Evolutionary conservation across 2,797 vertebrate genomes (phyloP).

Genomic region (Melanotaenia maccullochi): DNA sequence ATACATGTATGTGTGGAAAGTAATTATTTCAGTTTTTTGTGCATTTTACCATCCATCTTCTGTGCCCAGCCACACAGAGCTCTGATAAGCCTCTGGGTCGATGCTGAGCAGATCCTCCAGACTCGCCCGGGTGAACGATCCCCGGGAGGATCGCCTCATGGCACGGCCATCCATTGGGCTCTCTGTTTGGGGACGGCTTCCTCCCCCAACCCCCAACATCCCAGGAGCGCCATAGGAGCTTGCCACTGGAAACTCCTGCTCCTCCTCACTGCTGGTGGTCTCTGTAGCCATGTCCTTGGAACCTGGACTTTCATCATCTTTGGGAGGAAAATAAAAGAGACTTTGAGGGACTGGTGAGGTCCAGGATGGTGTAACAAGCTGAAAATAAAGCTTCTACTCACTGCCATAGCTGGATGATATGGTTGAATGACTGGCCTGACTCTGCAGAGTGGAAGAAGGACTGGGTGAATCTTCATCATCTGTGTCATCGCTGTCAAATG

Average conservation of each 20-base stretch:
- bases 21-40: background rate
- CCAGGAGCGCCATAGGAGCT: conserved; percentile 81
- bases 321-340: background rate
- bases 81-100: conserved; percentile 95
- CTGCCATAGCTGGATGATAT: conserved; percentile 97
- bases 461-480: conserved; percentile 97
- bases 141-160: conserved; percentile 91
- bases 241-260: conserved; percentile 90
- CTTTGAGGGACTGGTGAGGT: background rate
- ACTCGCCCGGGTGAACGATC: conserved; percentile 94
- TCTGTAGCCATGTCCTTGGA: conserved; percentile 92
- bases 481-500: conserved; percentile 95
- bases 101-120: conserved; percentile 94
- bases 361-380: background rate
- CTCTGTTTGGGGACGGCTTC: conserved; percentile 75
- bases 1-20: background rate
- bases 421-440: conserved; percentile 96
- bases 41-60: conserved; percentile 92
- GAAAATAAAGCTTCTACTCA: conserved; percentile 76
- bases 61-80: conserved; percentile 97
- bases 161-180: conserved; percentile 91
- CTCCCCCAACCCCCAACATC: conserved; percentile 60
- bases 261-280: conserved; percentile 97
- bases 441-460: conserved; percentile 95
- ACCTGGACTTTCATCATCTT: conserved; percentile 92